Evolutionary conservation across 2,797 vertebrate species (phyloP).

Genomic region (Clarias platycephalus): DNA sequence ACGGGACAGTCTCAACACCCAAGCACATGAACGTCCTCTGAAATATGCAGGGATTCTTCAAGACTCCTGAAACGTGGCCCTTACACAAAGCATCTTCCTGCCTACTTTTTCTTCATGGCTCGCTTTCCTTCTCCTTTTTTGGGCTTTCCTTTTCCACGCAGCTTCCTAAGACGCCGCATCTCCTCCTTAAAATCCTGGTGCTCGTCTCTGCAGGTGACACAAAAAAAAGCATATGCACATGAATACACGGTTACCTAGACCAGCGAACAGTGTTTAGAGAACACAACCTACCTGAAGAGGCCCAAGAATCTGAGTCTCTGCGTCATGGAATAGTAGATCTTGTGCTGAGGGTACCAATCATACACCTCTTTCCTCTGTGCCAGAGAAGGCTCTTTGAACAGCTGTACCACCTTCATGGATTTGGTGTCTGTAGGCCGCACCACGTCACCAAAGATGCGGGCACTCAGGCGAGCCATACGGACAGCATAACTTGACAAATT

Average conservation of each 20-base stretch:
- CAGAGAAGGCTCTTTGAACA: conserved; percentile 85
- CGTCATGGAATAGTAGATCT: conserved; percentile 83
- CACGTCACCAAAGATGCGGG: conserved; percentile 87
- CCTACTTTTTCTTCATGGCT: conserved; percentile 84
- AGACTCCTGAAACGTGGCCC: background rate
- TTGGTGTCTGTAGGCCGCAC: conserved; percentile 79
- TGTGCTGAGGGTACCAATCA: conserved; percentile 91
- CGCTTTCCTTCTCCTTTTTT: conserved; percentile 95
- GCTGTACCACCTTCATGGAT: conserved; percentile 89
- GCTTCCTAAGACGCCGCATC: conserved; percentile 84
- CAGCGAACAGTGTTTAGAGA: background rate
- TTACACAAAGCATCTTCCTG: background rate
- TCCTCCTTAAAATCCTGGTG: conserved; percentile 96
- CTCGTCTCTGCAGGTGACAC: conserved; percentile 80
- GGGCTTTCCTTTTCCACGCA: conserved; percentile 89
- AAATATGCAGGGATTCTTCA: background rate
- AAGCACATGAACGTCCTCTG: conserved; percentile 7
- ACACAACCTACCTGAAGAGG: conserved; percentile 85
- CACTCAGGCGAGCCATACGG: conserved; percentile 86
- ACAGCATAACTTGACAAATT: conserved; percentile 80
- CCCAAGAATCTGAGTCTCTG: conserved; percentile 84
- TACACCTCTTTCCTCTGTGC: conserved; percentile 83
- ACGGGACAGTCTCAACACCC: background rate
- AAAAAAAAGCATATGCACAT: background rate
- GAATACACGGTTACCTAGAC: background rate